Base-by-base conservation (phyloP, 2,797 vertebrate species). In the Molossus alvarezi region DNA sequence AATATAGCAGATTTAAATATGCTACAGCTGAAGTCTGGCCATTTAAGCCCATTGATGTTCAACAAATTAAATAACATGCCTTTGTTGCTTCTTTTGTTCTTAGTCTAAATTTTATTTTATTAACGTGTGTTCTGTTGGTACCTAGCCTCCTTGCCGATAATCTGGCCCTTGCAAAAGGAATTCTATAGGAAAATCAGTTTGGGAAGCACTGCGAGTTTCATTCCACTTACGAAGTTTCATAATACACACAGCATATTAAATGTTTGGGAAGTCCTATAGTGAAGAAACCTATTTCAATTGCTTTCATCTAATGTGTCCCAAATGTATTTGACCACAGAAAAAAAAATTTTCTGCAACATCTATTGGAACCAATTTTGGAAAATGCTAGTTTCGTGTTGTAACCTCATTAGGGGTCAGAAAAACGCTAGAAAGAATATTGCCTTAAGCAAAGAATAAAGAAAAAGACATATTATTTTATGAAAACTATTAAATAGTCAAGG, bases 291-390 rank as follows among this genome's bases (percentile, higher is more conserved):
- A 18, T 76, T 94, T 82, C 82, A 58, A 86, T 94, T 29, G 69
- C 17, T 65, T 83, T 69, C 80, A 58, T 55, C 60, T 33, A 87
- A 62, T 91, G 55, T 67, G 80, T 92, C 88, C 76, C 80, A 91
- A 94, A 76, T 75, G 83, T 72, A 60, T 96, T 71, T 77, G 79
- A 90, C 60, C 45, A 25, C 55, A 91, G 64, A 84, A 77, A 71
- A 33, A 71, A 71, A 15, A 25, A 58, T 23, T 80, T 64, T 29
- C 51, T 15, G n/a, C 53, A 93, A 65, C 76, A 93, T 87, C 79
- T 85, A 91, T 48, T 97, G 96, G 94, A 95, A 95, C 45, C 76
- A 75, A 77, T 73, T 95, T 81, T 95, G 94, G 95, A 96, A 97
- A 95, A 96, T 87, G 9, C 65, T 88, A 62, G 45, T 90, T 89